Evolutionary conservation across 2,113 vertebrate species (phyloP).

Genomic region (Aptenodytes patagonicus): DNA sequence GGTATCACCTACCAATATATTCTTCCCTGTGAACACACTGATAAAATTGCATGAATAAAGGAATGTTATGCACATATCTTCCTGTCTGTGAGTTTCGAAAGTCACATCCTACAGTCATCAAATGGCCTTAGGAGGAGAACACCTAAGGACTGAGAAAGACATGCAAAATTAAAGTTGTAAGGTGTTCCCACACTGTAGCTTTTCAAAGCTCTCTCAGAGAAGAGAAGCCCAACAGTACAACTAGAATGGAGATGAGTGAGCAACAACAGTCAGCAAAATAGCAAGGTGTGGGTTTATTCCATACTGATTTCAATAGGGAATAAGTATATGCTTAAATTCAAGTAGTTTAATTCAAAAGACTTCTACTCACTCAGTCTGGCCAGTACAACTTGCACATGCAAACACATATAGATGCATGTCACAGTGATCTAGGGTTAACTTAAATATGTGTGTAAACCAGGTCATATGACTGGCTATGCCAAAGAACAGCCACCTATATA

Average conservation of each 20-base stretch:
- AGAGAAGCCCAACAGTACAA: background rate
- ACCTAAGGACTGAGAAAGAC: background rate
- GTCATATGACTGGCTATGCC: background rate
- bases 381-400: background rate
- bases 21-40: background rate
- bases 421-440: background rate
- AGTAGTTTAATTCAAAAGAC: background rate
- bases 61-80: background rate
- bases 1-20: background rate
- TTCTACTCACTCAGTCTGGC: background rate
- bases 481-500: background rate
- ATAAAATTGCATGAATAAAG: background rate
- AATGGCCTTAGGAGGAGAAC: background rate
- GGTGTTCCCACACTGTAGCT: background rate
- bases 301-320: background rate
- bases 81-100: background rate
- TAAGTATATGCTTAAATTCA: background rate
- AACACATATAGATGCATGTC: background rate
- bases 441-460: background rate
- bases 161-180: background rate
- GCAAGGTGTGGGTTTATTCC: background rate
- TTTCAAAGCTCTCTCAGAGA: background rate
- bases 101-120: background rate
- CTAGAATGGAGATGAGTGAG: background rate
- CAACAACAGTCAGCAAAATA: background rate